Percentiles rank a stretch among this genome's conserved stretches.
Conservation (phyloP, 2,888 invertebrate species). For the Melanotus villosus region DNA sequence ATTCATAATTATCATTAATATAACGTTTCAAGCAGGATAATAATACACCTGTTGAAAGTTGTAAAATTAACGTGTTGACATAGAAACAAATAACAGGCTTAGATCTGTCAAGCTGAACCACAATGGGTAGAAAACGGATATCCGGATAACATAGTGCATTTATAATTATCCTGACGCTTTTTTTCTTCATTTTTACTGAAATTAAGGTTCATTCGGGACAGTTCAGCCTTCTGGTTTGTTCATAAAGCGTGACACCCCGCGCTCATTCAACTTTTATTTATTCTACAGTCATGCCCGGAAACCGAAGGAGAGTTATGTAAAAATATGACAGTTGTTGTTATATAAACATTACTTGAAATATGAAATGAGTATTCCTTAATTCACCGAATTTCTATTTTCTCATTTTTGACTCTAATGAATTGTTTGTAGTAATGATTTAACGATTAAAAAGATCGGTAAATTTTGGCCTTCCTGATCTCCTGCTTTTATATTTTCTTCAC, state of each 20-base stretch:
- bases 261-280: slow-evolving; percentile 24
- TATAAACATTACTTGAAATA: too few species aligned
- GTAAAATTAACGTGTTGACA: too few species aligned
- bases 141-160: slow-evolving; percentile 18
- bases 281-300: background rate
- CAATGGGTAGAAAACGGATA: slow-evolving; percentile 25
- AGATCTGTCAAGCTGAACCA: slow-evolving; percentile 7
- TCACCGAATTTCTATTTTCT: too few species aligned
- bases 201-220: slow-evolving; percentile 26
- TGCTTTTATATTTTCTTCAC: too few species aligned
- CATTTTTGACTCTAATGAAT: too few species aligned
- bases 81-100: background rate
- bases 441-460: too few species aligned
- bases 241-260: slow-evolving; percentile 39
- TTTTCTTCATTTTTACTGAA: slow-evolving; percentile 17
- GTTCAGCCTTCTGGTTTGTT: slow-evolving; percentile 30
- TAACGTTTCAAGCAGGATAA: too few species aligned
- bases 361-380: too few species aligned
- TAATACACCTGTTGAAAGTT: too few species aligned
- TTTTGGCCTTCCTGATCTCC: too few species aligned
- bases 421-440: too few species aligned
- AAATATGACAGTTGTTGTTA: background rate
- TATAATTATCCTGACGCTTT: slow-evolving; percentile 16
- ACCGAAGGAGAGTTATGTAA: background rate
- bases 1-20: too few species aligned